phyloP scores from a whole-genome alignment of 1,140 invertebrate genomes.

The Rhyacophila brunnea region DNA sequence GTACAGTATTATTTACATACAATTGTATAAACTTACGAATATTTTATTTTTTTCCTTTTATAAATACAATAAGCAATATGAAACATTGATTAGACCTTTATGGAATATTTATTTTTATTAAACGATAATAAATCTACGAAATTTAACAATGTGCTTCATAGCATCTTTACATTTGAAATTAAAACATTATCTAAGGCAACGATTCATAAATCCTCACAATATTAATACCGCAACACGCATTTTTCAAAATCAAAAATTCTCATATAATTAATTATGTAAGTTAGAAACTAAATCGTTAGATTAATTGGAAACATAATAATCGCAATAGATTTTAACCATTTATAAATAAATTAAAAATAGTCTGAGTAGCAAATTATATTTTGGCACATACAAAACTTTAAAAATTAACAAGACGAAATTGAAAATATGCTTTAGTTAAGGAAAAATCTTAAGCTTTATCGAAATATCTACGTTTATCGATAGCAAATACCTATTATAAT shows the following conservation, averaged over 20 bases:
- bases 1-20: background rate
- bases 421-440: background rate
- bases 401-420: background rate
- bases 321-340: too few relatives aligned
- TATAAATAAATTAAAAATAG: too few relatives aligned
- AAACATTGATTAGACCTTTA: slow-evolving; percentile 22
- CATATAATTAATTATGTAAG: too few relatives aligned
- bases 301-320: too few relatives aligned
- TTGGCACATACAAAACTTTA: too few relatives aligned
- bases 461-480: background rate
- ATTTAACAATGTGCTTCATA: slow-evolving; percentile 8
- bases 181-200: slow-evolving; percentile 22
- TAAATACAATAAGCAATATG: slow-evolving; percentile 21
- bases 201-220: slow-evolving; percentile 16
- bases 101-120: slow-evolving; percentile 13
- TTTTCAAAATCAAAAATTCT: background rate
- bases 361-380: too few relatives aligned
- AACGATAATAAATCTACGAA: slow-evolving; percentile 30
- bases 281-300: too few relatives aligned
- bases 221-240: background rate
- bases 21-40: slow-evolving; percentile 14
- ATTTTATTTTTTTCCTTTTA: slow-evolving; percentile 7
- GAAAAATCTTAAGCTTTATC: background rate
- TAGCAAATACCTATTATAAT: background rate
- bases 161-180: too few relatives aligned